Evolutionary conservation across 2,888 invertebrate species (phyloP).

Genomic region (Diarsia dahlii): DNA sequence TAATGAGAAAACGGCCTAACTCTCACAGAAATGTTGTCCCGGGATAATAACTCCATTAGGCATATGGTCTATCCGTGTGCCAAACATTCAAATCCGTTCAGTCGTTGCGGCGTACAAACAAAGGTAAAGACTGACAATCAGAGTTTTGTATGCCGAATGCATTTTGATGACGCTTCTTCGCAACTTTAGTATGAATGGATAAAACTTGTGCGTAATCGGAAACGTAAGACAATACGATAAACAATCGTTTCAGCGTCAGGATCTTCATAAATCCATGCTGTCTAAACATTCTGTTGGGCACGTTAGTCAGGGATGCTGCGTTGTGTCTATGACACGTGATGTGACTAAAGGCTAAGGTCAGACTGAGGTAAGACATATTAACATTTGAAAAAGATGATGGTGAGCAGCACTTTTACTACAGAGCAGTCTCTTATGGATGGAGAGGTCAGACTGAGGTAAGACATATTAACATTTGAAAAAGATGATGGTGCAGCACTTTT

Average conservation of each 20-base stretch:
- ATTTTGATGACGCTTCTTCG: not conserved
- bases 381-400: not conserved
- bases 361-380: not conserved
- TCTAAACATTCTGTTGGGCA: constrained; percentile 33
- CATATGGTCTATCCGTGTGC: not conserved
- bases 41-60: not conserved
- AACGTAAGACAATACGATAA: constrained; percentile 39
- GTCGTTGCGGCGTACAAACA: not conserved
- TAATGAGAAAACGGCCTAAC: too few relatives aligned
- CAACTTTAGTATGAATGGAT: not conserved
- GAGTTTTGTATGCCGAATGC: not conserved
- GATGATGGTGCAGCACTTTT: not conserved
- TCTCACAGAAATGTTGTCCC: not conserved
- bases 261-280: constrained; percentile 32
- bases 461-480: not conserved
- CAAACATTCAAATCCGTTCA: not conserved
- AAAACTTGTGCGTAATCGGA: constrained; percentile 30
- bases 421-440: not conserved
- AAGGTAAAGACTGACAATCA: not conserved
- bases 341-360: not conserved
- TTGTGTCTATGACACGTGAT: constrained; percentile 17
- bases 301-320: constrained; percentile 7
- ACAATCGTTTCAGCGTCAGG: constrained; percentile 21
- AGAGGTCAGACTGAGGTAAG: not conserved
- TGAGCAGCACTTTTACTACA: not conserved